Evolutionary conservation across 2,888 invertebrate genomes (phyloP), one percentile per base, ranked within the genome.

Genomic region (Nomada ferruginata): DNA sequence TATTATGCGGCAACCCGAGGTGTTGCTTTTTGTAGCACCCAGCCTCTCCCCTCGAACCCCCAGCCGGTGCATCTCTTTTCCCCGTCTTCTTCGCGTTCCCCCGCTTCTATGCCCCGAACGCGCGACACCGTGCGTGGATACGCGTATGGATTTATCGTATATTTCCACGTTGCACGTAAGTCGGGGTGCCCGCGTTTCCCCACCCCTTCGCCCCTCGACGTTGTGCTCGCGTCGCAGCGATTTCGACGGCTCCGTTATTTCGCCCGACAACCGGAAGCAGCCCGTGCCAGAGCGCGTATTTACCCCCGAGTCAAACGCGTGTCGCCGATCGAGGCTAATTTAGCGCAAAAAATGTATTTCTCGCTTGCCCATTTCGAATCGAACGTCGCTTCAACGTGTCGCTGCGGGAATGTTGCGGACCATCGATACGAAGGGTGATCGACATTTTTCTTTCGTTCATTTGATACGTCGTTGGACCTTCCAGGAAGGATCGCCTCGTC

Each of bases 111-210:
- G 59, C 42, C 77, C 69, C 77, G 69, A 70, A 26, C 74, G 74
- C 74, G 76, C 72, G 79, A 70, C 76, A 73, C 55, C 76, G 52
- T 52, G 52, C 76, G 68, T 60, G 75, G 79, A 65, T 60, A 70
- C 77, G 69, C 65, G 70, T 82, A 90, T 87, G 87, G 83, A 82
- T 88, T 88, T 89, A 91, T 90, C 89, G 88, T 89, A 85, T 88
- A 86, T 90, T 89, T 89, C 88, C 86, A 84, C 85, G 87, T 86
- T 87, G 83, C 84, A 82, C 85, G 79, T 85, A 88, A 89, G 85
- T 88, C 87, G 85, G 11, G 53, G 77, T 78, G 72, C 84, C 85
- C 82, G 88, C 84, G 85, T 82, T 85, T 80, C 13, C 47, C 47
- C 13, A 11, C 47, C 15, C 11, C 1, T 1, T 80, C 79, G 78